A percentile compares a stretch with the other conserved stretches of the same genome.
Conservation (phyloP, 2,888 invertebrate species). For the Tineola bisselliella region DNA sequence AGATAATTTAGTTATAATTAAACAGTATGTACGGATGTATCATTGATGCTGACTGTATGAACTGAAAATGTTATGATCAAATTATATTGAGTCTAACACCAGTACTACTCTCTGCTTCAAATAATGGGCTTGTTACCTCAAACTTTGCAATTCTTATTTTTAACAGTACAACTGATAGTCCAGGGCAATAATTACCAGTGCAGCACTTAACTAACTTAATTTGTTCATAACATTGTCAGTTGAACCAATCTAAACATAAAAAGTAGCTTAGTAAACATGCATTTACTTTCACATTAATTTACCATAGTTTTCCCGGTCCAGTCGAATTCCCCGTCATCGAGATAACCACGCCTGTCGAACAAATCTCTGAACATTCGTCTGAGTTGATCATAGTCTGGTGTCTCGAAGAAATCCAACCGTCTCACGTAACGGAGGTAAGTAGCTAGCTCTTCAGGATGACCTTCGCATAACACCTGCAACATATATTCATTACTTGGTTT, state of each 20-base stretch:
- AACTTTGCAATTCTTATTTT: too few relatives aligned
- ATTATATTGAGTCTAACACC: too few relatives aligned
- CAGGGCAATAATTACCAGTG: too few relatives aligned
- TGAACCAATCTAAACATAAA: background rate
- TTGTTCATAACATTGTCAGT: background rate
- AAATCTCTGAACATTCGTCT: constrained; percentile 94
- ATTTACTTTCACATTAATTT: constrained; percentile 22
- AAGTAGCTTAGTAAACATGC: background rate
- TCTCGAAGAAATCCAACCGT: constrained; percentile 98
- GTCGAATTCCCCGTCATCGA: constrained; percentile 93
- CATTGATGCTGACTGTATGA: too few relatives aligned
- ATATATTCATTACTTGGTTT: background rate
- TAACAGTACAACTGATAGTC: too few relatives aligned
- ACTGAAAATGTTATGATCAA: too few relatives aligned
- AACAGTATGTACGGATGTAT: too few relatives aligned
- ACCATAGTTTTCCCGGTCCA: constrained; percentile 91
- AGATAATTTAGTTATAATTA: too few relatives aligned
- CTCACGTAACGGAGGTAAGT: constrained; percentile 97
- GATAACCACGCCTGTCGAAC: constrained; percentile 86
- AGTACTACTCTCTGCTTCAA: too few relatives aligned
- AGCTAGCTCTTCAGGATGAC: constrained; percentile 95
- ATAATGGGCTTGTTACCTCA: too few relatives aligned
- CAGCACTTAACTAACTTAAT: background rate
- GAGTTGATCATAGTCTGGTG: constrained; percentile 99
- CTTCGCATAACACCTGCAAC: constrained; percentile 77